These are phyloP conservation scores for Escarpia spicata DNA, from an alignment of 2,888 invertebrate species.

Conservation along the genomic window DNA sequence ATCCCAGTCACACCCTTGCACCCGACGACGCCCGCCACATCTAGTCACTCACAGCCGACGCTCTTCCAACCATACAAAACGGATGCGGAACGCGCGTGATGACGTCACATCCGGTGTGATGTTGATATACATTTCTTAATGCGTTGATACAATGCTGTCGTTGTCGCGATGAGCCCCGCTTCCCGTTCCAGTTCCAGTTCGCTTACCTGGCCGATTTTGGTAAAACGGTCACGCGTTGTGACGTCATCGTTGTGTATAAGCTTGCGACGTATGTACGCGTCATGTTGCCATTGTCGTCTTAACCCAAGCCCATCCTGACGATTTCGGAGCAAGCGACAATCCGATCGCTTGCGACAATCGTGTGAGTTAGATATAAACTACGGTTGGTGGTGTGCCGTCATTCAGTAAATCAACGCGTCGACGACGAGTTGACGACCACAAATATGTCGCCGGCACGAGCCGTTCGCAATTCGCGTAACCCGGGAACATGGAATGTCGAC, in stretches of 20 bases:
- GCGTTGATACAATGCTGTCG: neutral
- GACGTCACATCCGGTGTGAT: neutral
- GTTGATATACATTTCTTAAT: neutral
- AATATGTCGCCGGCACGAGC: too few species aligned
- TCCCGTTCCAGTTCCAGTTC: neutral
- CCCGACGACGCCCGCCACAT: conserved; percentile 27
- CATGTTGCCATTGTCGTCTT: neutral
- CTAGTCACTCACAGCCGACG: conserved; percentile 22
- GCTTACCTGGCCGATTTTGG: neutral
- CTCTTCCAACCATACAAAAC: conserved; percentile 40
- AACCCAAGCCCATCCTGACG: too few species aligned
- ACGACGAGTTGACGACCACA: too few species aligned
- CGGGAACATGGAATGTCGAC: too few species aligned
- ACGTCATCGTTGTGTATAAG: neutral
- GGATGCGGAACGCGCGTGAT: conserved; percentile 33
- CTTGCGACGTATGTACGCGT: neutral
- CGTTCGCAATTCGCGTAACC: too few species aligned
- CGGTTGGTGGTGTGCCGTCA: neutral
- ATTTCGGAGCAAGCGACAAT: too few species aligned
- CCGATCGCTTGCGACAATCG: neutral
- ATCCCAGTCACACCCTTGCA: conserved; percentile 1
- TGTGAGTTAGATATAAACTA: neutral
- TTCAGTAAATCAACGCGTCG: neutral
- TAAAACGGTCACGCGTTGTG: neutral
- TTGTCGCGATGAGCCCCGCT: neutral